Base-by-base conservation (phyloP, 2,888 invertebrate species). In the Idaea dimidiata region DNA sequence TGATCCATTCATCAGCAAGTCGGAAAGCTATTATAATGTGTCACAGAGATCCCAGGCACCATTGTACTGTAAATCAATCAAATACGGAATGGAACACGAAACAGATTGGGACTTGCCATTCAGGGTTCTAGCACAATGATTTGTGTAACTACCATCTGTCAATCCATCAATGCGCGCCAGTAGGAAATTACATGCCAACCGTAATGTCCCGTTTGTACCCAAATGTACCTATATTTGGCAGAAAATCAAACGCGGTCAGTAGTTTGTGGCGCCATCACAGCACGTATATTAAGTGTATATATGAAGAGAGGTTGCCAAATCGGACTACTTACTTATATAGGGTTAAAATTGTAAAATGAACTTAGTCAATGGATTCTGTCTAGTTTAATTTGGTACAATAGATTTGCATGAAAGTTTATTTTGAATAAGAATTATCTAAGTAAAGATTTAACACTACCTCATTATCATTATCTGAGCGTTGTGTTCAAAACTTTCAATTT, bases 1-100 rank as follows among this genome's bases (percentile, higher is more conserved):
- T 32, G 32, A 32, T 32, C 32, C 32, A 32, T 32, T 32, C 32
- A 32, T 32, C 32, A 32, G 32, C 32, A 32, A 10, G 32, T 32
- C 10, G 32, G 32, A 32, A 32, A 32, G 32, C 32, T 32, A 66
- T 68, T 66, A 67, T 66, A 60, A 65, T 66, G 63, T 66, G 68
- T 66, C 65, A 59, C 60, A 66, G 66, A 57, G 57, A 59, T 62
- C 60, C 59, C 62, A 54, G 60, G 62, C 54, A 62, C 66, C 63
- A 66, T 67, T 65, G 66, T 66, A 68, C 65, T 65, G 69, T 68
- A 72, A 70, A 72, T 72, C 71, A 70, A 70, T 74, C 72, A 72
- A 59, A 31, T 54, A 63, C 64, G 54, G 65, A 65, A 66, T 67
- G 62, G 67, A 68, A 70, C 69, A 62, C 64, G 68, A 59, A 66